Evolutionary conservation across 2,113 vertebrate species (phyloP).

Genomic region (Sylvia atricapilla): DNA sequence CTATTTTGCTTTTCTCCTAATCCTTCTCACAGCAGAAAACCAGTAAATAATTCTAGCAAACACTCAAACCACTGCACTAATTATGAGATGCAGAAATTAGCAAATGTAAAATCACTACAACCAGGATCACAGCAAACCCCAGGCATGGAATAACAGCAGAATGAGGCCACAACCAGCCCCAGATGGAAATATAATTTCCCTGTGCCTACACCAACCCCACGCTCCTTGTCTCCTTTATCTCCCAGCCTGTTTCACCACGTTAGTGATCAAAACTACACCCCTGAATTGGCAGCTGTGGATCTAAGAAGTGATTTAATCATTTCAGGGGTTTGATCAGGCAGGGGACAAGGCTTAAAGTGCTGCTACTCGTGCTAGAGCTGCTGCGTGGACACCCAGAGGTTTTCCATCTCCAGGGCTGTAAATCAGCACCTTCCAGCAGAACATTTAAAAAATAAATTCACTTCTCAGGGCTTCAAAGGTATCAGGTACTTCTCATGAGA

Average conservation of each 20-base stretch:
- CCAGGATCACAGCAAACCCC: not conserved
- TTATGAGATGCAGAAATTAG: not conserved
- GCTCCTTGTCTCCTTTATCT: not conserved
- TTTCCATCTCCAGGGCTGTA: not conserved
- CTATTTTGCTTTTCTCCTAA: not conserved
- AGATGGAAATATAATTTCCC: not conserved
- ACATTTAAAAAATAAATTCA: slow-evolving; percentile 15
- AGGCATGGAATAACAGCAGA: not conserved
- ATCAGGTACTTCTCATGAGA: not conserved
- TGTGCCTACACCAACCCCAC: not conserved
- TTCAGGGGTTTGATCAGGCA: not conserved
- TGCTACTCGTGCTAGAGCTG: not conserved
- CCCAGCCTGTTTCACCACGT: not conserved
- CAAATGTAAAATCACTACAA: not conserved
- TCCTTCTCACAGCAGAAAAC: not conserved
- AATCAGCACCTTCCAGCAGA: not conserved
- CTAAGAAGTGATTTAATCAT: not conserved
- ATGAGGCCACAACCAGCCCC: not conserved
- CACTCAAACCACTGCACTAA: not conserved
- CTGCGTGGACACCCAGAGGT: not conserved
- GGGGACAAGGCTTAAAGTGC: not conserved
- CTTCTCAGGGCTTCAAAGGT: slow-evolving; percentile 24
- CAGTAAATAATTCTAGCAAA: not conserved
- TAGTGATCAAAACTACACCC: not conserved
- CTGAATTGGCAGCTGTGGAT: slow-evolving; percentile 1